Base-by-base conservation (phyloP, 2,888 invertebrate species). In the Eupithecia insigniata region DNA sequence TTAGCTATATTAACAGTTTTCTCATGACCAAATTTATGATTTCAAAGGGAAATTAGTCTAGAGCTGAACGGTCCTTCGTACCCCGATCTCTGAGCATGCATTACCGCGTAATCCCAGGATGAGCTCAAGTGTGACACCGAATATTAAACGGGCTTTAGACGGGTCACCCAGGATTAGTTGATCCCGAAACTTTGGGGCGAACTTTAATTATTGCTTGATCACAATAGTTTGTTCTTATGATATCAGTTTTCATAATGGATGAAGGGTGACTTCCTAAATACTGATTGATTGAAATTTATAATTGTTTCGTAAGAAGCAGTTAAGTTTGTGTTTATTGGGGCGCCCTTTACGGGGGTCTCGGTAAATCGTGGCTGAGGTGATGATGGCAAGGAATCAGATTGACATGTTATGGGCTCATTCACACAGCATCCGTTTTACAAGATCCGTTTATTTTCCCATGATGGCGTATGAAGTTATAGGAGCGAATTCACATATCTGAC, bases 91-190 rank as follows among this genome's bases (percentile, higher is more conserved):
- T 78, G 75, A 80, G 82, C 83, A 84, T 85, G 85, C 84, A 88
- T 89, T 88, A 89, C 83, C 80, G 76, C 74, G 81, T 90, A 90
- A 91, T 90, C 90, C 88, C 67, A 72, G 86, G 85, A 84, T 87
- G 83, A 89, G 83, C 87, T 86, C 85, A 86, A 90, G 89, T 90
- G 90, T 90, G 90, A 90, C 89, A 85, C 83, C 83, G 90, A 91
- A 91, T 91, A 90, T 90, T 90, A 90, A 90, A 85, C 87, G 84
- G 84, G 87, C 84, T 84, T 85, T 83, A 80, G 79, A 81, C 84
- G 88, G 89, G 89, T 89, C 89, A 88, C 85, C 86, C 85, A 70
- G 85, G 90, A 89, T 90, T 89, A 89, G 82, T 80, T 84, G 85
- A 84, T 83, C 85, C 84, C 80, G 70, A 85, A 89, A 90, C 87